Percentiles rank a stretch among this genome's conserved stretches.
Conservation (phyloP, 2,888 invertebrate species). For the Blastobasis lacticolella region DNA sequence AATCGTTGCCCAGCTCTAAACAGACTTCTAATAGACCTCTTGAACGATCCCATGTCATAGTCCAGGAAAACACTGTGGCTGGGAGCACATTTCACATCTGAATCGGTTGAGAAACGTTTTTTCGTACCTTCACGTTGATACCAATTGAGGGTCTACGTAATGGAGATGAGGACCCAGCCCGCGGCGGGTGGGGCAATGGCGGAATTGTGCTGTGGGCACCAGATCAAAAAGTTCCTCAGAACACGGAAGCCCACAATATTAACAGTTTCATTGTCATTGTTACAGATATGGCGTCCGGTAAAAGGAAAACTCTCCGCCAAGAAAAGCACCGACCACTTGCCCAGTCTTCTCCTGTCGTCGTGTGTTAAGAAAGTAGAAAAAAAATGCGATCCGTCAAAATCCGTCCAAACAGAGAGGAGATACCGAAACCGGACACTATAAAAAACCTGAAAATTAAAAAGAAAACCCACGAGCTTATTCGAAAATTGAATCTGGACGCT, state of each 20-base stretch:
- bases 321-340: constrained; percentile 11
- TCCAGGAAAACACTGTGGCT: no score
- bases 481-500: constrained; percentile 14
- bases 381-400: constrained; percentile 49
- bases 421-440: constrained; percentile 28
- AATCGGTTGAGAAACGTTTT: no score
- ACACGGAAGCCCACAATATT: background rate
- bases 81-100: no score
- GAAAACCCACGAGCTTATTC: constrained; percentile 52
- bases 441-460: constrained; percentile 50
- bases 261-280: constrained; percentile 23
- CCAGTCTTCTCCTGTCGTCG: constrained; percentile 23
- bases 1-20: no score
- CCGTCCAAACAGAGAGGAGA: constrained; percentile 39
- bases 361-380: constrained; percentile 10
- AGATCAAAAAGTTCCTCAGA: no score
- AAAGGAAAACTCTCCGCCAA: constrained; percentile 25
- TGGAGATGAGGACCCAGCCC: no score
- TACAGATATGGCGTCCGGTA: constrained; percentile 48
- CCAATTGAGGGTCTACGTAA: no score
- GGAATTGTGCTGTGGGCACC: no score
- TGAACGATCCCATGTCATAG: no score
- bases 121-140: no score
- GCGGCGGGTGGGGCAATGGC: no score
- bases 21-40: no score